Evolutionary conservation across 2,888 invertebrate genomes (phyloP).

Genomic region (Bugula neritina): DNA sequence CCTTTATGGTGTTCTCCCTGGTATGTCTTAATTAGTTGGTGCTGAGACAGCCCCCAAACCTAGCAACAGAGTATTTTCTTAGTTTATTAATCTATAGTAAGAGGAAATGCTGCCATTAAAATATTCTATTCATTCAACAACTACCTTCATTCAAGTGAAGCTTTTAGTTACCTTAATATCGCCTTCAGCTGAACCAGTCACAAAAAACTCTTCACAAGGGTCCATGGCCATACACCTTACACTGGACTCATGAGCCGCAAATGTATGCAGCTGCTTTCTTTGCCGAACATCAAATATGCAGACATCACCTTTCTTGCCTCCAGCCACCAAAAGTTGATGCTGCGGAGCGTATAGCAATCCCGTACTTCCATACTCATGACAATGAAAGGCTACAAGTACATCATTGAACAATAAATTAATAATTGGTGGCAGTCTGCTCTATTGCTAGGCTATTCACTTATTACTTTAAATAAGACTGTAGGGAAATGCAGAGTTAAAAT

Average conservation of each 20-base stretch:
- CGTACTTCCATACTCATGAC: conserved; percentile 84
- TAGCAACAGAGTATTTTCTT: conserved; percentile 56
- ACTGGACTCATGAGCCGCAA: conserved; percentile 80
- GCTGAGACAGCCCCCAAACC: conserved; percentile 88
- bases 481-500: too few relatives aligned
- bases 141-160: not conserved
- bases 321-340: conserved; percentile 86
- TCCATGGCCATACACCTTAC: conserved; percentile 91
- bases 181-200: conserved; percentile 69
- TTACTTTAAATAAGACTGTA: too few relatives aligned
- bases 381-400: conserved; percentile 73
- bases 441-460: too few relatives aligned
- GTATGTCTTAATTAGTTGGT: conserved; percentile 78
- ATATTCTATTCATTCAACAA: too few relatives aligned
- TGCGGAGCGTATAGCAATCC: conserved; percentile 86
- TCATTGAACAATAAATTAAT: too few relatives aligned
- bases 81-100: too few relatives aligned
- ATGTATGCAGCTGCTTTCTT: conserved; percentile 62
- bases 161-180: conserved; percentile 56
- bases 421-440: too few relatives aligned
- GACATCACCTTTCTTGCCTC: conserved; percentile 93
- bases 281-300: conserved; percentile 92
- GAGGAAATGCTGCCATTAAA: too few relatives aligned
- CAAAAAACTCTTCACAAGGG: conserved; percentile 90
- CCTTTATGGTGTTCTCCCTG: conserved; percentile 84